Base-by-base conservation (phyloP, 2,888 invertebrate genomes). In the Leptinotarsa juncta region DNA sequence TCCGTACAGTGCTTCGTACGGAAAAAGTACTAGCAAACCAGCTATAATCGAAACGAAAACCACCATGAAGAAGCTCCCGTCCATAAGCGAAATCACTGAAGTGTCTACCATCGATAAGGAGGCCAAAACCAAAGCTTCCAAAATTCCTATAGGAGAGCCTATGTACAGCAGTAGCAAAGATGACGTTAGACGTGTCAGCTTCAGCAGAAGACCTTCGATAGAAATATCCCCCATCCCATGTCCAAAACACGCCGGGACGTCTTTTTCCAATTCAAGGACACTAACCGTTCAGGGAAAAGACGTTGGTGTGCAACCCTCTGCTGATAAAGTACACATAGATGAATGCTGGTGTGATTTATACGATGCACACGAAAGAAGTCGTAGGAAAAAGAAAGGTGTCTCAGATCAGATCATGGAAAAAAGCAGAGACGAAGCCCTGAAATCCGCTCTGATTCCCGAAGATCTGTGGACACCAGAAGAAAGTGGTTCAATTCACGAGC, bases 31-130 rank as follows among this genome's bases (percentile, higher is more conserved):
- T 49, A 72, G 80, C 66, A 74, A 73, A n/a, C 81, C 80, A 12
- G 82, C 83, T 1, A 68, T 79, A 4, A 80, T 83, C 15, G 83
- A 83, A 26, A 77, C 82, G 2, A 80, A 81, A 51, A 78, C 81
- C 2, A 80, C 83, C 1, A 79, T 81, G 80, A 83, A 82, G 74
- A 70, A 79, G 15, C 66, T 84, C 15, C 82, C 84, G 0, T 82
- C 83, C 0, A 82, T 84, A 18, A 81, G 79, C 7, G 84, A 84
- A 76, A 80, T 83, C 57, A 80, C 83, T 3, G 84, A 84, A 72
- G 62, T 78, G 5, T 81, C 81, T 0, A 49, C 77, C 7, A 20
- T 72, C 18, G 32, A 16, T 12, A 48, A 26, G 3, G 55, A 69
- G 4, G 55, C 16, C n/a, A 26, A 15, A 15, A 18, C 42, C n/a